phyloP scores from a whole-genome alignment of 2,113 vertebrate species.

The Prionailurus viverrinus region DNA sequence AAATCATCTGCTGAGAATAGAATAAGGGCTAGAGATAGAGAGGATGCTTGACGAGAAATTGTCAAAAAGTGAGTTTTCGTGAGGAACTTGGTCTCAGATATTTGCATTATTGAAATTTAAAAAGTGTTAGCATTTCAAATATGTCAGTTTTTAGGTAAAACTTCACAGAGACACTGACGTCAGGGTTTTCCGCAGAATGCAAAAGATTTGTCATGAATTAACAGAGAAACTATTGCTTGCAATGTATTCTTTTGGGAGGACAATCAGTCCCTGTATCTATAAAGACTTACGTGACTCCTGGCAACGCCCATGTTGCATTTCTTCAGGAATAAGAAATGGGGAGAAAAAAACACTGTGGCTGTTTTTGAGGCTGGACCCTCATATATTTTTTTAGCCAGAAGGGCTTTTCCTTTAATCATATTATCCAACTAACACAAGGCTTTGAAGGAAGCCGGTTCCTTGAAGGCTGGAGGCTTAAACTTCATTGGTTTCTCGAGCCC shows the following conservation, averaged over 20 bases:
- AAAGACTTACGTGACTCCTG: not conserved
- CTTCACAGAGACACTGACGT: not conserved
- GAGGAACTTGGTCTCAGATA: not conserved
- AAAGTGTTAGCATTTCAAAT: not conserved
- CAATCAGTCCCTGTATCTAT: not conserved
- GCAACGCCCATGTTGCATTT: not conserved
- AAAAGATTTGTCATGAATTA: not conserved
- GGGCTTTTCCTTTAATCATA: not conserved
- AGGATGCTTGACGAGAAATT: not conserved
- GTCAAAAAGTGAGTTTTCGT: not conserved
- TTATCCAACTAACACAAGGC: not conserved
- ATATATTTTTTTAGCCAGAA: not conserved
- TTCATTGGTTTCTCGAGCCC: no score
- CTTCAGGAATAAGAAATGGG: not conserved
- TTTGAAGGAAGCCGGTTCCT: not conserved
- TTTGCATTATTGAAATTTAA: constrained; percentile 24
- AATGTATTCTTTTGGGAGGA: not conserved
- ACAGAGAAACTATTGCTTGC: not conserved
- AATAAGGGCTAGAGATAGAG: not conserved
- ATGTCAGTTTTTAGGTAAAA: not conserved
- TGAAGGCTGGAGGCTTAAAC: not conserved
- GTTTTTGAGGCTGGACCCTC: not conserved
- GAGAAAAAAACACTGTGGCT: not conserved
- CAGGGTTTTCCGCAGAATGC: not conserved
- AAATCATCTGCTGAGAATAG: not conserved